Percentiles rank a stretch among this genome's conserved stretches.
phyloP scores from a whole-genome alignment of 2,888 invertebrate genomes.

The Thecophora atra region DNA sequence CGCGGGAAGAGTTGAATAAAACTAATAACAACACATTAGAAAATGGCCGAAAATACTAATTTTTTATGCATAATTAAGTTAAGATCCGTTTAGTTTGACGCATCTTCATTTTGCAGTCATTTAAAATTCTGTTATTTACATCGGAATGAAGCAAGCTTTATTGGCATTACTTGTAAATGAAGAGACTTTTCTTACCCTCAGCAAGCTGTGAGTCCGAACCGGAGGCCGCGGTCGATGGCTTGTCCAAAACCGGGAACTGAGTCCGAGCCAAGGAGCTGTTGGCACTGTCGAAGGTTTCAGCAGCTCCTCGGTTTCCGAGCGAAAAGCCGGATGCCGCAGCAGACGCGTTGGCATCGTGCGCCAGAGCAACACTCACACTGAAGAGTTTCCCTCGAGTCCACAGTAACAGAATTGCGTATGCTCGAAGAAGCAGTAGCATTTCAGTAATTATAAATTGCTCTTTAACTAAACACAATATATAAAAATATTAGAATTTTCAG shows the following conservation, averaged over 20 bases:
- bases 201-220: constrained; percentile 27
- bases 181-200: constrained; percentile 30
- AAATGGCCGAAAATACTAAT: too few species aligned
- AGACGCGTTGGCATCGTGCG: background rate
- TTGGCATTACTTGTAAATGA: too few species aligned
- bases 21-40: too few species aligned
- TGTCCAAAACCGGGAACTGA: background rate
- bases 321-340: background rate
- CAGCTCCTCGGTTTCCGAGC: too few species aligned
- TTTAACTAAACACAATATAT: background rate
- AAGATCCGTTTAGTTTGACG: too few species aligned
- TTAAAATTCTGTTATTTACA: too few species aligned
- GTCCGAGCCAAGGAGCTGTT: background rate
- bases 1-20: too few species aligned
- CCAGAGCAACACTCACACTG: background rate
- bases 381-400: constrained; percentile 44
- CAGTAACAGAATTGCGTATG: constrained; percentile 52
- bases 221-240: background rate
- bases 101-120: too few species aligned
- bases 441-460: background rate
- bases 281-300: too few species aligned
- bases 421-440: background rate
- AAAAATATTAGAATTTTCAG: too few species aligned
- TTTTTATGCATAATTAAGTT: too few species aligned
- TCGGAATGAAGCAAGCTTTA: too few species aligned